Percentiles rank a stretch among this genome's conserved stretches.
phyloP scores from a whole-genome alignment of 2,113 vertebrate species.

The Mus pahari region DNA sequence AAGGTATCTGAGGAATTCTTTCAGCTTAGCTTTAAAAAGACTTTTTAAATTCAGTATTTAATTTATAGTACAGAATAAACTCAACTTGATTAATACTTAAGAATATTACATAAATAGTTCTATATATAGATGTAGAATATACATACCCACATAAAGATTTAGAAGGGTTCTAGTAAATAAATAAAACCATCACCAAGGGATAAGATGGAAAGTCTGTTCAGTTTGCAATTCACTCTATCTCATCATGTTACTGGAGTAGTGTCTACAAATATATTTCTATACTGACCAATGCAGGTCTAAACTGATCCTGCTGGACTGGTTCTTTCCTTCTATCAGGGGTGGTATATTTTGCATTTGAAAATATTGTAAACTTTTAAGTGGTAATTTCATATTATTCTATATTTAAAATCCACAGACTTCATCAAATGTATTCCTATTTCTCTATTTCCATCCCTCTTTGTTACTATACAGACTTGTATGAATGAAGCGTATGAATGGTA shows the following conservation, averaged over 20 bases:
- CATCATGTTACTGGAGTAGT: not conserved
- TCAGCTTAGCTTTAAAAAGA: conserved; percentile 4
- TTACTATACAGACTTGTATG: not conserved
- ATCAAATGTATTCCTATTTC: not conserved
- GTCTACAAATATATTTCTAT: conserved; percentile 29
- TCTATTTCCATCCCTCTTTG: conserved; percentile 13
- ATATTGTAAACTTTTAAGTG: not conserved
- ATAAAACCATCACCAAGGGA: not conserved
- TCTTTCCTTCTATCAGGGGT: not conserved
- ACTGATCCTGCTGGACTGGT: not conserved
- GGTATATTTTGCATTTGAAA: not conserved
- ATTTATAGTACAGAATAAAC: conserved; percentile 23
- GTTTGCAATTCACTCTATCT: conserved; percentile 6
- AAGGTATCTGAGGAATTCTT: not conserved
- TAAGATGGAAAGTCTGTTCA: not conserved
- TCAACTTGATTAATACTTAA: conserved; percentile 29
- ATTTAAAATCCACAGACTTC: conserved; percentile 39
- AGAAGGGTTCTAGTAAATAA: conserved; percentile 8
- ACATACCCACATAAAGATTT: not conserved
- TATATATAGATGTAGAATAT: not conserved
- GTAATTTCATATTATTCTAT: conserved; percentile 3
- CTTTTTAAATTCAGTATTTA: not conserved
- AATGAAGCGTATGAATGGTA: conserved; percentile 10
- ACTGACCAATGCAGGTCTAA: not conserved
- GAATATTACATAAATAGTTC: not conserved